A percentile compares a stretch with the other conserved stretches of the same genome.
Evolutionary conservation across 2,113 vertebrate genomes (phyloP).

Genomic region (Gasterosteus aculeatus): DNA sequence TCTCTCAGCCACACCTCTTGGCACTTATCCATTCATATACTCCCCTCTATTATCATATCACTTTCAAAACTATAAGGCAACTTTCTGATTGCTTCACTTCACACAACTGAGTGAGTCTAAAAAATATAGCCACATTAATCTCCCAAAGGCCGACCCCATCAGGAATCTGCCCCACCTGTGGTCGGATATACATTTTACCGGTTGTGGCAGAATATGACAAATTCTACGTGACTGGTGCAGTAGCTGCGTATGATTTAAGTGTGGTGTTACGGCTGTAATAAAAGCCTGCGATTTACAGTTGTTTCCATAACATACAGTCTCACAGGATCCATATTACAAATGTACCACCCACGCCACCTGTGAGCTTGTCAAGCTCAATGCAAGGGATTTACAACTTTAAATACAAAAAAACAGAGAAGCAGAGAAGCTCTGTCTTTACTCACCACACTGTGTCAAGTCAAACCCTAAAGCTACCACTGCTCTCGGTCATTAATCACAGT

Average conservation of each 20-base stretch:
- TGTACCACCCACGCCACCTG: neutral
- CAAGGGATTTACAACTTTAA: conserved; percentile 1
- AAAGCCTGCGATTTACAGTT: neutral
- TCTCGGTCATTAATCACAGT: conserved; percentile 20
- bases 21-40: conserved; percentile 24
- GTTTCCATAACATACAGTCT: neutral
- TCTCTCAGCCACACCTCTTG: conserved; percentile 36
- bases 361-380: neutral
- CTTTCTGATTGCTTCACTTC: conserved; percentile 12
- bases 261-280: neutral
- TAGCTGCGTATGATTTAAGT: neutral
- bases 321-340: neutral
- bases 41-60: conserved; percentile 18
- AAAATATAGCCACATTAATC: neutral
- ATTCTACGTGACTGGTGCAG: neutral
- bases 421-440: neutral
- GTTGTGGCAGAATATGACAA: conserved; percentile 1
- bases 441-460: neutral
- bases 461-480: neutral
- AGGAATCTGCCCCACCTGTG: neutral
- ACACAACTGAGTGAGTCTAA: neutral
- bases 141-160: conserved; percentile 2
- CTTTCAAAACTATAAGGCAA: conserved; percentile 23
- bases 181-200: neutral
- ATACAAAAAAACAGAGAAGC: conserved; percentile 12